Evolutionary conservation across 1,140 invertebrate genomes (phyloP), one percentile per base, ranked within the genome.

Genomic region (Aphaenogaster rudis): DNA sequence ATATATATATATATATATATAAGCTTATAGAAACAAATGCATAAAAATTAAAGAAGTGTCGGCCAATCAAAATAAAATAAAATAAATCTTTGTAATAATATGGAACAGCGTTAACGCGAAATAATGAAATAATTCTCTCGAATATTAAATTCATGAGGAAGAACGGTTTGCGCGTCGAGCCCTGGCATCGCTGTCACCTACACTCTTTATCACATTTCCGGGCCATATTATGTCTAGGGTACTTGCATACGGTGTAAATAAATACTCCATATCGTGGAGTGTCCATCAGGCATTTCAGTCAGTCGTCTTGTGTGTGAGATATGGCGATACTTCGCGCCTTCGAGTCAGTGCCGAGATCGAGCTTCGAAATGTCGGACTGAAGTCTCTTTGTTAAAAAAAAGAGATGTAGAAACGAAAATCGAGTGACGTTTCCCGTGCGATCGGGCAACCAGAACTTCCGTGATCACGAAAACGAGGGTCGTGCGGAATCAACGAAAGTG

Each of bases 201-300:
- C 54, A 91, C 88, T 80, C 64, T 93, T 92, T 93, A 93, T 94
- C 93, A 88, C 88, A 91, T 91, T 93, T 94, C 93, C 94, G 91
- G 93, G 86, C 90, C 54, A 76, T 94, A 93, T 94, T 94, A 94
- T 94, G 93, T 91, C 93, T 94, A 92, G 74, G 54, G 69, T 64
- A 80, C 63, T 89, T 86, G 63, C 71, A 85, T 87, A 84, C 63
- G 64, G 79, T 92, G 93, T 93, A 93, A 94, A 94, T 92, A 94
- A 93, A 93, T 92, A 93, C 92, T 82, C 71, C 28, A n/a, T 92
- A 92, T 92, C 90, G 28, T 64, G 48, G 61, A 88, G 72, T 88
- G 88, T 92, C 89, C 89, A 91, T 92, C 86, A 61, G 45, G 77
- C 90, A 91, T 76, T 86, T 88, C 74, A 61, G 76, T 63, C 71